These are phyloP conservation scores for Muschampia plurimacula DNA, from an alignment of 2,888 invertebrate genomes.

Conservation along the genomic window DNA sequence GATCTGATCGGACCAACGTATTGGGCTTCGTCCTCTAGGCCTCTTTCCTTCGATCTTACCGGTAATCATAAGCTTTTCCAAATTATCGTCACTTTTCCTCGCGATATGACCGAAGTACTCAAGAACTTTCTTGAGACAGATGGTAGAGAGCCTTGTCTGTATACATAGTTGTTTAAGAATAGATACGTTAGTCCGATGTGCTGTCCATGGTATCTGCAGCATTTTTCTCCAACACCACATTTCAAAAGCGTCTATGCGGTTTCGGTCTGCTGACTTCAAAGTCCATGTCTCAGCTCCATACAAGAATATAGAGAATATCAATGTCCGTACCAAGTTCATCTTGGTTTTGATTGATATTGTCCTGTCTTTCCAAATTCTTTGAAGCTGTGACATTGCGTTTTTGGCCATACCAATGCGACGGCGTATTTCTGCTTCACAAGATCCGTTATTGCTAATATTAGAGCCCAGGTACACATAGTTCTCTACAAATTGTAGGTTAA, in stretches of 20 bases:
- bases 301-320: background rate
- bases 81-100: too few relatives aligned
- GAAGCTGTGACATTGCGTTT: background rate
- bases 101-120: too few relatives aligned
- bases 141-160: too few relatives aligned
- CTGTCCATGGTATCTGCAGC: conserved; percentile 1
- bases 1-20: too few relatives aligned
- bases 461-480: background rate
- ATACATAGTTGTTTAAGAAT: too few relatives aligned
- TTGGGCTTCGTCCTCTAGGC: too few relatives aligned
- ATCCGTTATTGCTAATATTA: background rate
- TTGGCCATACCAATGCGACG: background rate
- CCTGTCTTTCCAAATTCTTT: background rate
- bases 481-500: background rate
- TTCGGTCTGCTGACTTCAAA: background rate
- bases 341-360: background rate
- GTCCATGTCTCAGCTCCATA: background rate
- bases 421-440: background rate
- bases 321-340: too few relatives aligned
- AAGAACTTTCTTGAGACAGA: too few relatives aligned
- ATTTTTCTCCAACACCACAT: too few relatives aligned
- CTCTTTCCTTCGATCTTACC: too few relatives aligned
- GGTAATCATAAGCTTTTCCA: too few relatives aligned
- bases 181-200: too few relatives aligned
- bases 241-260: background rate